Base-by-base conservation (phyloP, 2,888 invertebrate species). In the Falcaria lacertinaria region DNA sequence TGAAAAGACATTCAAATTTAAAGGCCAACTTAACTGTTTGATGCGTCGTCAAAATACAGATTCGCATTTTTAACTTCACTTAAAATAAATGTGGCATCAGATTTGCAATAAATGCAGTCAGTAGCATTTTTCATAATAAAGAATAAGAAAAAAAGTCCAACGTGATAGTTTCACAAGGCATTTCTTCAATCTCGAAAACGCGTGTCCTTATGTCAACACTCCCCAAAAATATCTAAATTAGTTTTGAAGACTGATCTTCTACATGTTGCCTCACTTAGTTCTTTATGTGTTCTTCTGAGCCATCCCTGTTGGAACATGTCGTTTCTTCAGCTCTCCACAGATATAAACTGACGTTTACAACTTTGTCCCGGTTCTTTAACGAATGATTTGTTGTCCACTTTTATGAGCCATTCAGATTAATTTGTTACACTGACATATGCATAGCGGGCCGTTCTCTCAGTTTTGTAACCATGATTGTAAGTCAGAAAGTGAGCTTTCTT, bases 301-400 rank as follows among this genome's bases (percentile, higher is more conserved):
- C 15, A 14, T 14, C 14, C 16, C 15, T 22, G 37, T 14, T 13
- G 37, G 14, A 11, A 36, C 14, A 37, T 37, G 22, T 36, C 19
- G 17, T 37, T 37, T 8, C 14, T 37, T 6, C 19, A 19, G 14
- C 37, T 14, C 22, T 5, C 8, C 37, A 22, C 22, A 22, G 15
- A n/a, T 37, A 13, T 25, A 22, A 37, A 22, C 22, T 25, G 22
- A 37, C 19, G 22, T 37, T 15, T 25, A 37, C 37, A 37, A 15
- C 37, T 25, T n/a, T 17, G 22, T 25, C 37, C 37, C 16, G 14
- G 7, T 37, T 37, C 37, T 37, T 37, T 22, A 35, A 37, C 22
- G 19, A 37, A 37, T 37, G 37, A 37, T 37, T 37, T 37, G 37
- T 37, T 14, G 37, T 22, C 22, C 22, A 14, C 37, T 37, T 37